These are phyloP conservation scores for Macrochelys suwanniensis DNA, from an alignment of 2,797 vertebrate genomes.

Conservation along the genomic window DNA sequence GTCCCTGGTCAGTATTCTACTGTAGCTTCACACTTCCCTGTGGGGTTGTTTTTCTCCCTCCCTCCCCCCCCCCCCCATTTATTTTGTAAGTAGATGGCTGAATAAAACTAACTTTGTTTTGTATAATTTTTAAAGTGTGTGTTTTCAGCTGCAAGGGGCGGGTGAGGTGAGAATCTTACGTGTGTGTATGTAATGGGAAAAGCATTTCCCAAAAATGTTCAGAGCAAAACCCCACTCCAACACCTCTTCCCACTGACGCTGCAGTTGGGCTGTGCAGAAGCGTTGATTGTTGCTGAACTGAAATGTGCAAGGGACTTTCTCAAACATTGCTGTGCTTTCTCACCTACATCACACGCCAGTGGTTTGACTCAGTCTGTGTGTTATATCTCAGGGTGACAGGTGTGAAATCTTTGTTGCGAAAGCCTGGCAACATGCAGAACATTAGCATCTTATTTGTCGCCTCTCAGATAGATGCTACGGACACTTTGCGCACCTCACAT, in stretches of 20 bases:
- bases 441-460: not conserved
- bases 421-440: too few species aligned
- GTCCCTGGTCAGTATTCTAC: not conserved
- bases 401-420: not conserved
- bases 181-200: accelerated
- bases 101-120: constrained; percentile 66
- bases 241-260: accelerated
- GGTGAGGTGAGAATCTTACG: accelerated
- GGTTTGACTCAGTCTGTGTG: not conserved
- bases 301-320: not conserved
- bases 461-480: not conserved
- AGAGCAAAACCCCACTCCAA: accelerated
- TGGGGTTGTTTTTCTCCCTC: not conserved
- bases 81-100: constrained; percentile 30
- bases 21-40: not conserved
- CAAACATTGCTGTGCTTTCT: not conserved
- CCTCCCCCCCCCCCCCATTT: constrained; percentile 10
- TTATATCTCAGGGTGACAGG: not conserved
- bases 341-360: not conserved
- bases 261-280: accelerated
- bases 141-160: not conserved
- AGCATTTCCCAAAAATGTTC: not conserved
- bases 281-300: not conserved
- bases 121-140: not conserved
- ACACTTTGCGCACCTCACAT: not conserved